Conservation (phyloP, 2,797 vertebrate species). For the Lateolabrax maculatus region DNA sequence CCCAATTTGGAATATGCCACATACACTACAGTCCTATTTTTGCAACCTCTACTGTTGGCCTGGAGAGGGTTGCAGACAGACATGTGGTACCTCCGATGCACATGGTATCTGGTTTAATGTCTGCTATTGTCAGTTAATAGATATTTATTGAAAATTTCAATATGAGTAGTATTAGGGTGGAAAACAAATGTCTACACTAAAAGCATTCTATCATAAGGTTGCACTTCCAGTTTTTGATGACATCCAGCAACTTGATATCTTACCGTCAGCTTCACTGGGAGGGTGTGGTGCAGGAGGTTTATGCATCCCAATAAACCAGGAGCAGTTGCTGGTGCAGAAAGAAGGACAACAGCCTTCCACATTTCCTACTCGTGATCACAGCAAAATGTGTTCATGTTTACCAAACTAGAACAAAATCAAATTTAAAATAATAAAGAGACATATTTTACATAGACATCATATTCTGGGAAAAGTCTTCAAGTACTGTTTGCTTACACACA, state of each 20-base stretch:
- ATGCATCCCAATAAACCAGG: neutral
- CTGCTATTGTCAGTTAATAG: neutral
- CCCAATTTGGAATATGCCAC: neutral
- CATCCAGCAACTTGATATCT: neutral
- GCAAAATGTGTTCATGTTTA: neutral
- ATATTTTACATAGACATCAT: neutral
- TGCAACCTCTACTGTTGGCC: neutral
- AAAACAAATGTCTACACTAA: too few species aligned
- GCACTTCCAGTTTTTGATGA: neutral
- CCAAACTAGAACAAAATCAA: neutral
- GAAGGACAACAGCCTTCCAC: neutral
- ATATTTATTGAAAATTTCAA: neutral
- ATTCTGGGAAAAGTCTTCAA: slow-evolving; percentile 3
- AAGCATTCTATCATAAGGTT: too few species aligned
- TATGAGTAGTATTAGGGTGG: too few species aligned
- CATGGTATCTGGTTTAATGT: neutral
- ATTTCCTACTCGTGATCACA: neutral
- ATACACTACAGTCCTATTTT: neutral
- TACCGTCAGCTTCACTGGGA: neutral
- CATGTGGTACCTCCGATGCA: neutral
- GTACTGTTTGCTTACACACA: neutral
- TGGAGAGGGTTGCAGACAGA: neutral
- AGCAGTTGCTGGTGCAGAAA: neutral
- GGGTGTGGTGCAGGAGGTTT: neutral
- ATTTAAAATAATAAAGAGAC: neutral